Conservation (phyloP, 1,140 invertebrate species). For the Drosophila pseudoobscura region DNA sequence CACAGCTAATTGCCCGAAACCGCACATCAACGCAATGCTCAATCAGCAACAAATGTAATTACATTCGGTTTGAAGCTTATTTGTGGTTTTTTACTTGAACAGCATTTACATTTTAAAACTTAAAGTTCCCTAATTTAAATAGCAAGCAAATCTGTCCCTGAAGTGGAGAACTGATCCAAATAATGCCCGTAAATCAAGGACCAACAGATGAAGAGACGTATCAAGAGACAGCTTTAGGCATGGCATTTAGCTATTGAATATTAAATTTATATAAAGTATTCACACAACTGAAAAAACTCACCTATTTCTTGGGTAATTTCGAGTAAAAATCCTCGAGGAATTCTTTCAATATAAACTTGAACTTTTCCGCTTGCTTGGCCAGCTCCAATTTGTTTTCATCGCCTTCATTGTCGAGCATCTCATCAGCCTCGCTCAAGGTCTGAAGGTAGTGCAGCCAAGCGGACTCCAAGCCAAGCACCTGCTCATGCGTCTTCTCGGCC, state of each 20-base stretch:
- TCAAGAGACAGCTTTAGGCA: too few species aligned
- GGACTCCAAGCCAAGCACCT: conserved; percentile 53
- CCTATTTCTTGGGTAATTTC: conserved; percentile 61
- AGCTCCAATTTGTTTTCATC: conserved; percentile 54
- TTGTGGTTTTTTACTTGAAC: conserved; percentile 31
- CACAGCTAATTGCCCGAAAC: conserved; percentile 23
- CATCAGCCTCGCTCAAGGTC: conserved; percentile 63
- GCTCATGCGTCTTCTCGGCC: conserved; percentile 43
- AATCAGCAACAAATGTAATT: conserved; percentile 31
- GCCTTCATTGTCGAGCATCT: conserved; percentile 71
- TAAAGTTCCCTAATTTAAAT: neutral
- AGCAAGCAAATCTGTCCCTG: neutral
- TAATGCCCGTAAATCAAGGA: neutral
- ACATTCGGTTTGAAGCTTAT: conserved; percentile 9
- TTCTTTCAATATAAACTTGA: conserved; percentile 63
- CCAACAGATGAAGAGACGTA: too few species aligned
- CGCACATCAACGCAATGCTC: conserved; percentile 13
- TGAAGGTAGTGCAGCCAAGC: conserved; percentile 74
- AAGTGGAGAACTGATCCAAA: too few species aligned
- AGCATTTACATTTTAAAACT: conserved; percentile 17
- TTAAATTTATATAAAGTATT: neutral
- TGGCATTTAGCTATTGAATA: too few species aligned
- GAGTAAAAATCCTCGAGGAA: conserved; percentile 72
- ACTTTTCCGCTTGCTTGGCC: conserved; percentile 61
- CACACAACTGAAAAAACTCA: neutral